Evolutionary conservation across 1,140 invertebrate species (phyloP).

Genomic region (Diorhabda sublineata): DNA sequence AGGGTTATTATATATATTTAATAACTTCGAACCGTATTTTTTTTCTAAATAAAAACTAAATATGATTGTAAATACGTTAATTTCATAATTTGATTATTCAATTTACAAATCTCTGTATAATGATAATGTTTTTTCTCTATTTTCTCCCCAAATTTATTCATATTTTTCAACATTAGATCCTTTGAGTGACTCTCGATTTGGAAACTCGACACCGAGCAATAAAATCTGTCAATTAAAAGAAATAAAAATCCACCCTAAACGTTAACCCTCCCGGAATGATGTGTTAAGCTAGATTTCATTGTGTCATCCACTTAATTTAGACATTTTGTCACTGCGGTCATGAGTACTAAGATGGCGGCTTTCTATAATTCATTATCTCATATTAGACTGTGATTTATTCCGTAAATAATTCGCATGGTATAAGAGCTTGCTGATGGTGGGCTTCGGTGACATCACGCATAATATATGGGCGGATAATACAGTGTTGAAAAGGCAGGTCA

Average conservation of each 20-base stretch:
- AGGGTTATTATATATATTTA: too few species aligned
- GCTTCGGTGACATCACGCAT: conserved; percentile 42
- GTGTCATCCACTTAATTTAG: conserved; percentile 20
- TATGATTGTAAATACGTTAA: too few species aligned
- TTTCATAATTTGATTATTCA: too few species aligned
- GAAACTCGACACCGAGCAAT: not conserved
- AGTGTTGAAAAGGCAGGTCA: conserved; percentile 48
- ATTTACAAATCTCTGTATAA: too few species aligned
- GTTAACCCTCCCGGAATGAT: not conserved
- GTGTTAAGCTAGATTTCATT: conserved; percentile 13
- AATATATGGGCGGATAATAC: conserved; percentile 47
- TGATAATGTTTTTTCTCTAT: too few species aligned
- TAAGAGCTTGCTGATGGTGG: conserved; percentile 39
- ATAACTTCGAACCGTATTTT: too few species aligned
- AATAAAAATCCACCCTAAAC: conserved; percentile 2
- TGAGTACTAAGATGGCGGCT: conserved; percentile 37
- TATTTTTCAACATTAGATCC: too few species aligned
- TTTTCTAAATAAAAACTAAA: too few species aligned
- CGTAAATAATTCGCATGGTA: conserved; percentile 11
- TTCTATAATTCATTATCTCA: conserved; percentile 35
- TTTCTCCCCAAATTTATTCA: too few species aligned
- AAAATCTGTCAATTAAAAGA: not conserved
- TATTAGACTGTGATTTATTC: conserved; percentile 29
- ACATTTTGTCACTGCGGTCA: conserved; percentile 31
- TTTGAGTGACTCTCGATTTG: not conserved